phyloP scores from a whole-genome alignment of 2,113 vertebrate species.

The Struthidea cinerea region DNA sequence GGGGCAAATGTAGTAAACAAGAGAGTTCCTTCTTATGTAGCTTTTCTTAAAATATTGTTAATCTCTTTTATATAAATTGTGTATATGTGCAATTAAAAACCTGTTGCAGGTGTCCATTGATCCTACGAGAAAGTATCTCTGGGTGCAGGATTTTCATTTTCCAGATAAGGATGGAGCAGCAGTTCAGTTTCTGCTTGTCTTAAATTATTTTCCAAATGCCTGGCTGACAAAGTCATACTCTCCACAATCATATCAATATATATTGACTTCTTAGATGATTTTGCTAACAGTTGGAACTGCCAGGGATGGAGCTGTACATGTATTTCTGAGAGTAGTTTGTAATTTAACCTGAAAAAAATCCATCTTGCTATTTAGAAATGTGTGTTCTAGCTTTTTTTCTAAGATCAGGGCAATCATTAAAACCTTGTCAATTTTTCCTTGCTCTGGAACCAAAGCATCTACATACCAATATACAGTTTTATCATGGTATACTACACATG shows the following conservation, averaged over 20 bases:
- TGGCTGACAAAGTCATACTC: neutral
- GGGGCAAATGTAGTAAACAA: neutral
- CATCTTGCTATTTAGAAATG: neutral
- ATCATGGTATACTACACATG: neutral
- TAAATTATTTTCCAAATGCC: constrained; percentile 31
- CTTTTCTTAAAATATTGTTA: neutral
- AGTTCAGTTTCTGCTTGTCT: neutral
- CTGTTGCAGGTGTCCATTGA: neutral
- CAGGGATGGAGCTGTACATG: neutral
- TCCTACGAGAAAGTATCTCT: neutral
- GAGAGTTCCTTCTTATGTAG: neutral
- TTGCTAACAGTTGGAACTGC: constrained; percentile 1
- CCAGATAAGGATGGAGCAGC: neutral
- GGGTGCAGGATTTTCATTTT: constrained; percentile 20
- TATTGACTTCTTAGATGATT: constrained; percentile 24
- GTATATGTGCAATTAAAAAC: neutral
- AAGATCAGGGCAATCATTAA: neutral
- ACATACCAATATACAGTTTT: neutral
- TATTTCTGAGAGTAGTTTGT: neutral
- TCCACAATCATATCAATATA: constrained; percentile 41
- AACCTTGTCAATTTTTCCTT: neutral
- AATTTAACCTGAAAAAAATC: neutral
- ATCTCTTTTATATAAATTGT: neutral
- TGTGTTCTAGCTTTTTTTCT: neutral
- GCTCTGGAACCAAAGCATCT: neutral